These are phyloP conservation scores for Hesperia comma DNA, from an alignment of 2,888 invertebrate species.

Conservation along the genomic window DNA sequence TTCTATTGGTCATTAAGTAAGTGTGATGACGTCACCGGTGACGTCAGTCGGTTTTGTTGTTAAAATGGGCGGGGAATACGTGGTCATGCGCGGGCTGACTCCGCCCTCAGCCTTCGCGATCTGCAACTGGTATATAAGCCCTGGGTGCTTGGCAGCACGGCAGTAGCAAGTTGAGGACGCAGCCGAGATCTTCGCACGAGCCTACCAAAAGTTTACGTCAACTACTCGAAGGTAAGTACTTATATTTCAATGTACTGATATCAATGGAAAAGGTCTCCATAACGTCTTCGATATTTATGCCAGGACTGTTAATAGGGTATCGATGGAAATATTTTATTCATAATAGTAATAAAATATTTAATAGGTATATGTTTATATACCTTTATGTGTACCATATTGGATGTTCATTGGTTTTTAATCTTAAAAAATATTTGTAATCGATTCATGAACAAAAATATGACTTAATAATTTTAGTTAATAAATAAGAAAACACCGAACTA, in stretches of 20 bases:
- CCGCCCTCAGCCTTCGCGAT: constrained; percentile 64
- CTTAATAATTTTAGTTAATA: too few relatives aligned
- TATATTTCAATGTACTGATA: constrained; percentile 19
- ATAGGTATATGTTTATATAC: too few relatives aligned
- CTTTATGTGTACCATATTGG: too few relatives aligned
- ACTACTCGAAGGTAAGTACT: constrained; percentile 69
- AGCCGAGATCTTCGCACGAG: constrained; percentile 51
- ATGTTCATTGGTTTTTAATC: too few relatives aligned
- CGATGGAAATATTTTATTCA: too few relatives aligned
- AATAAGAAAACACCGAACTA: too few relatives aligned
- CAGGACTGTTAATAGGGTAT: too few relatives aligned
- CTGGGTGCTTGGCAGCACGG: constrained; percentile 40
- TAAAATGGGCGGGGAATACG: constrained; percentile 68
- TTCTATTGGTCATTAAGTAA: constrained; percentile 41
- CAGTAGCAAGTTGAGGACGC: constrained; percentile 49
- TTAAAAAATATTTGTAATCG: too few relatives aligned
- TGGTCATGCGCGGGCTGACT: constrained; percentile 56
- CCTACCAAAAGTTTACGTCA: constrained; percentile 67
- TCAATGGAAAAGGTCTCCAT: neutral
- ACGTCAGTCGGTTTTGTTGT: constrained; percentile 54
- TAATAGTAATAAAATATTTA: too few relatives aligned
- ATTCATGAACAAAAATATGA: too few relatives aligned
- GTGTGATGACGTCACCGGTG: constrained; percentile 56
- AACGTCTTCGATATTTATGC: too few relatives aligned
- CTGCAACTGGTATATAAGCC: constrained; percentile 65